phyloP scores from a whole-genome alignment of 92 coral and sea anemone genomes.

The Parazoanthus swiftii region DNA sequence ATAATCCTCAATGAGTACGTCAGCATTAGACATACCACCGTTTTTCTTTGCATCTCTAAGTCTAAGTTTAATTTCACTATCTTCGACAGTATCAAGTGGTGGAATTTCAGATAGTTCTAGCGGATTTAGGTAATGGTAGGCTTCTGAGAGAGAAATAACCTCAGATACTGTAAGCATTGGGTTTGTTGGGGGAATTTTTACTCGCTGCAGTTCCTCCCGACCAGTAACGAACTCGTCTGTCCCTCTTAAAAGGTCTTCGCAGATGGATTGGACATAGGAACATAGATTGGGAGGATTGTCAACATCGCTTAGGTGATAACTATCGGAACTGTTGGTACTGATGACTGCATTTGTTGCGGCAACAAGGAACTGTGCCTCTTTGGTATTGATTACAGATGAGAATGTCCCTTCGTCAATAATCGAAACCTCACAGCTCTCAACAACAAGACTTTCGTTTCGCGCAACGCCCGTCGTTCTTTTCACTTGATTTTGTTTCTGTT shows the following conservation, averaged over 20 bases:
- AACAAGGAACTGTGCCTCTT: constrained; percentile 10
- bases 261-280: constrained; percentile 13
- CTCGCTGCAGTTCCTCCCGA: constrained; percentile 11
- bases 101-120: constrained; percentile 3
- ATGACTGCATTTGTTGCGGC: neutral
- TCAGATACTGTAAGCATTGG: neutral
- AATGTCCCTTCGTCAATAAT: neutral
- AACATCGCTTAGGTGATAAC: neutral
- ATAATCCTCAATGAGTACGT: constrained; percentile 20
- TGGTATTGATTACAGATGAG: constrained; percentile 2
- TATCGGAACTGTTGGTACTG: neutral
- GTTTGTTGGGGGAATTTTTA: constrained; percentile 19
- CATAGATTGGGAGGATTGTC: neutral
- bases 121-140: neutral
- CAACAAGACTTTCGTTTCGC: neutral
- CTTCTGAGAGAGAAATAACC: constrained; percentile 2
- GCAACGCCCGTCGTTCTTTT: neutral
- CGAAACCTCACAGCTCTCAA: neutral
- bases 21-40: neutral
- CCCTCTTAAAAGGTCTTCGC: constrained; percentile 19
- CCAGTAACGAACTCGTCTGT: constrained; percentile 15
- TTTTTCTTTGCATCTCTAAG: constrained; percentile 10
- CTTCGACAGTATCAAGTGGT: constrained; percentile 17
- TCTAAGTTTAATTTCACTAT: constrained; percentile 1
- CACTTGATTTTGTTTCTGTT: neutral